Evolutionary conservation across 2,888 invertebrate species (phyloP).

Genomic region (Plebejus argus): DNA sequence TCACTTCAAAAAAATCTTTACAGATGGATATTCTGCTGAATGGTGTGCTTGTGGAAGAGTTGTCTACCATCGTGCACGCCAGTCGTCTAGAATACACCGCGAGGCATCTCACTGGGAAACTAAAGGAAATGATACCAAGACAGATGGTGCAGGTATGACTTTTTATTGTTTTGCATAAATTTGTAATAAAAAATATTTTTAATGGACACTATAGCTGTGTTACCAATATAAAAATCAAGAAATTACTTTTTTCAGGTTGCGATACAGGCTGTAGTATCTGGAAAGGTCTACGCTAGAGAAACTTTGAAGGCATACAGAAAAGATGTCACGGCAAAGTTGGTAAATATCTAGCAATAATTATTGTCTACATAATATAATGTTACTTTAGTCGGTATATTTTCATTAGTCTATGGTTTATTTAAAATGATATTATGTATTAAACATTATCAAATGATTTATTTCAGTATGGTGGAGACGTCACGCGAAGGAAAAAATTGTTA

Average conservation of each 20-base stretch:
- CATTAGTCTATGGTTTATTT: too few relatives aligned
- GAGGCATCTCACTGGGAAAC: constrained; percentile 85
- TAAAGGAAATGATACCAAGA: constrained; percentile 92
- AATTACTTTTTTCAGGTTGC: constrained; percentile 79
- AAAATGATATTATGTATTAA: not conserved
- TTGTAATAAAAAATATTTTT: not conserved
- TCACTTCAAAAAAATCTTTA: too few relatives aligned
- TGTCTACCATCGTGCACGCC: constrained; percentile 89
- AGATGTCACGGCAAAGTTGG: constrained; percentile 96
- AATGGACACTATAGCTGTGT: not conserved
- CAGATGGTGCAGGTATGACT: constrained; percentile 86
- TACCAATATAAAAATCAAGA: not conserved
- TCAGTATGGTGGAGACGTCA: constrained; percentile 95
- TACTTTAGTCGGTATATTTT: too few relatives aligned
- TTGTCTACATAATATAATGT: not conserved
- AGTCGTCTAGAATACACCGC: constrained; percentile 84
- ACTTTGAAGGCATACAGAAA: constrained; percentile 93
- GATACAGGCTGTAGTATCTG: constrained; percentile 91
- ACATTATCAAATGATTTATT: constrained; percentile 45
- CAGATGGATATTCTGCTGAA: constrained; percentile 91
- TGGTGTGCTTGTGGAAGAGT: constrained; percentile 89
- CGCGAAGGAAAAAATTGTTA: constrained; percentile 93
- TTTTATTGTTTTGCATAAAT: not conserved
- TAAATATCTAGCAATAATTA: constrained; percentile 63
- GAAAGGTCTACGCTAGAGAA: constrained; percentile 91